phyloP scores from a whole-genome alignment of 2,113 vertebrate genomes.

The Dasypus novemcinctus region DNA sequence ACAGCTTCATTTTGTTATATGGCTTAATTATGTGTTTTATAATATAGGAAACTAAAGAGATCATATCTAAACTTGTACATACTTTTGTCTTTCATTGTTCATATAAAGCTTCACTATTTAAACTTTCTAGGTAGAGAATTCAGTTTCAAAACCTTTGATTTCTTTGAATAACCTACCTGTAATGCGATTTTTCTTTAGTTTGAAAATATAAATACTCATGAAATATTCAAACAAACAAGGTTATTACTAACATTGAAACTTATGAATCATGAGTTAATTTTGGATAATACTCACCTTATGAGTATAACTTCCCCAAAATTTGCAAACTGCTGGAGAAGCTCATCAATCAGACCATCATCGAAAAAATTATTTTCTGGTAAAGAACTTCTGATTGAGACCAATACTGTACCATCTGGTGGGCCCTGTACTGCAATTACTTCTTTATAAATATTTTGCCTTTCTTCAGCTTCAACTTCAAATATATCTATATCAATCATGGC shows the following conservation, averaged over 20 bases:
- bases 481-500: conserved; percentile 96
- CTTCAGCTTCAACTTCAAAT: conserved; percentile 96
- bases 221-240: not conserved
- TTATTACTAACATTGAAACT: not conserved
- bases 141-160: conserved; percentile 4
- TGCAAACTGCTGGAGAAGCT: conserved; percentile 94
- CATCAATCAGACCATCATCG: conserved; percentile 94
- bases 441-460: conserved; percentile 94
- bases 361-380: conserved; percentile 91
- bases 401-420: conserved; percentile 95
- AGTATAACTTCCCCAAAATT: conserved; percentile 96
- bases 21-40: not conserved
- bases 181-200: not conserved
- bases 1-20: not conserved
- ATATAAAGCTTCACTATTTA: not conserved
- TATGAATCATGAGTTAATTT: not conserved
- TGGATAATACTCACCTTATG: conserved; percentile 89
- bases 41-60: not conserved
- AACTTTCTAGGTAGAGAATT: not conserved
- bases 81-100: not conserved
- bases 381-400: conserved; percentile 93
- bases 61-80: not conserved
- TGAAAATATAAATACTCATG: not conserved
- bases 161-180: not conserved
- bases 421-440: conserved; percentile 95